Base-by-base conservation (phyloP, 2,797 vertebrate species). In the Propithecus deckenii region DNA sequence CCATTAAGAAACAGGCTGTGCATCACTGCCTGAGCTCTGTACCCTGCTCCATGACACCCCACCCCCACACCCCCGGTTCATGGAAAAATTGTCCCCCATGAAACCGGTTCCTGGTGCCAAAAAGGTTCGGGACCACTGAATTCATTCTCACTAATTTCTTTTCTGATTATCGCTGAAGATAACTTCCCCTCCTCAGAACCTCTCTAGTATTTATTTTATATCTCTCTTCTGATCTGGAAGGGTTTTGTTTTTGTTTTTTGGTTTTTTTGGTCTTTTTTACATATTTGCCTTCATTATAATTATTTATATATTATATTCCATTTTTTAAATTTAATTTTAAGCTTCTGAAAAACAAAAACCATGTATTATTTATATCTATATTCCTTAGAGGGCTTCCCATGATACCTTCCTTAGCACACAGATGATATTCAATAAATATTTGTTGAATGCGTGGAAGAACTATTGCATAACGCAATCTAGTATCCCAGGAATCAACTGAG, bases 281-380 rank as follows among this genome's bases (percentile, higher is more conserved):
- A 55, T 79, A 48, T 95, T 74, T 89, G 43, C 69, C 32, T 81
- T 86, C 50, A 92, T 81, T 81, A 55, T 41, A 79, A 80, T 30
- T 85, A 18, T 83, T 86, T 83, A 17, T 80, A 52, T 2, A 88
- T 55, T 75, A 76, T n/a, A 52, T 52, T n/a, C 32, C 20, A n/a
- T 55, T 32, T 87, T 35, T 89, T 23, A 46, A n/a, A 86, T 52
- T 93, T 94, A 85, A 84, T 75, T 61, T 75, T 94, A 55, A 88
- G 7, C 32, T 95, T 86, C 72, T 78, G 89, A 63, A 65, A 96
- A 96, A 72, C 10, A 55, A 81, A 13, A 95, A 41, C 0, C 11
- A 41, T 59, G 28, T 80, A 9, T 86, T 63, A 78, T 91, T 84
- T 80, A 28, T 80, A 41, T 50, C 7, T 85, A 12, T 67, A 38